Evolutionary conservation across 2,888 invertebrate genomes (phyloP).

Genomic region (Meghimatium bilineatum): DNA sequence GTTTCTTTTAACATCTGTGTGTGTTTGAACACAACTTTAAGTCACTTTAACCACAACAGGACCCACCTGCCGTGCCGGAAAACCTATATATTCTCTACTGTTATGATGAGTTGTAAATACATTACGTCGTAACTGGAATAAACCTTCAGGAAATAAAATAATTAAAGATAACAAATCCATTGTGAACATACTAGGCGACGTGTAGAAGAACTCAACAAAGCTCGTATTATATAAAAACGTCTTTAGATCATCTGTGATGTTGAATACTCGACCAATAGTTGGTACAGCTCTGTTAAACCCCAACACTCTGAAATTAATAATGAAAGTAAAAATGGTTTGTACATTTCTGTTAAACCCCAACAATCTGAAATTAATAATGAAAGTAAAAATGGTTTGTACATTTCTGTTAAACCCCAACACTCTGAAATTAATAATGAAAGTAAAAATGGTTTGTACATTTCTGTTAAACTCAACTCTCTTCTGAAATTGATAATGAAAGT

Average conservation of each 20-base stretch:
- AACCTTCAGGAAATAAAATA: too few species aligned
- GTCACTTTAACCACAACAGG: too few species aligned
- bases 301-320: slow-evolving; percentile 83
- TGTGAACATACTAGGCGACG: neutral
- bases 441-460: slow-evolving; percentile 89
- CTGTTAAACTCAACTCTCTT: slow-evolving; percentile 93
- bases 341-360: slow-evolving; percentile 95
- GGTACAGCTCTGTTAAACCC: slow-evolving; percentile 97
- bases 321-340: slow-evolving; percentile 82
- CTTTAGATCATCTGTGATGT: slow-evolving; percentile 92
- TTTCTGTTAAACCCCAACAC: slow-evolving; percentile 93
- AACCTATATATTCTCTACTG: too few species aligned
- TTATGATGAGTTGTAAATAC: too few species aligned
- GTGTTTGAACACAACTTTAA: too few species aligned
- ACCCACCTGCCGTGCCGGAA: too few species aligned
- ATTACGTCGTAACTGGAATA: too few species aligned
- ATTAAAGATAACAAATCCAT: too few species aligned
- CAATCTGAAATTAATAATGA: slow-evolving; percentile 81
- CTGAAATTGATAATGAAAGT: slow-evolving; percentile 79
- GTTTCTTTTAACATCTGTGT: too few species aligned
- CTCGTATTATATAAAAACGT: neutral
- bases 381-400: slow-evolving; percentile 86
- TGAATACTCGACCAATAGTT: slow-evolving; percentile 92
- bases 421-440: slow-evolving; percentile 79
- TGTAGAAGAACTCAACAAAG: neutral